These are phyloP conservation scores for Catostylus mosaicus DNA, from an alignment of 30 jellyfish, hydroid and myxozoan genomes.

Conservation along the genomic window DNA sequence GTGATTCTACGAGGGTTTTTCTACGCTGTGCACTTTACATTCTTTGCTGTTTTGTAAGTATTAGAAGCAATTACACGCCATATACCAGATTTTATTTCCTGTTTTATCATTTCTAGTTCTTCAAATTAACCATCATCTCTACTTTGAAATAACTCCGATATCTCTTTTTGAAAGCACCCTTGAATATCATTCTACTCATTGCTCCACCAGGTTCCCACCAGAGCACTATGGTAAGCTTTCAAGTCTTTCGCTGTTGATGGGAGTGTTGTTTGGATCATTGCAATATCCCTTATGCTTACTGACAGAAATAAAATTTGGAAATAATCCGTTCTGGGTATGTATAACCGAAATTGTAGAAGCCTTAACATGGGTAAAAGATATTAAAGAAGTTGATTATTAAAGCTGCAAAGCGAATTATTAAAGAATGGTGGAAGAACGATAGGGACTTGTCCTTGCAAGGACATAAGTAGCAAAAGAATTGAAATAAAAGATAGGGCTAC, in stretches of 20 bases:
- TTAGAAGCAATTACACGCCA: neutral
- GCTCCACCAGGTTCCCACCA: slow-evolving; percentile 74
- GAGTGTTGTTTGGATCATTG: slow-evolving; percentile 58
- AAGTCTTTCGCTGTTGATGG: slow-evolving; percentile 59
- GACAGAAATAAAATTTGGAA: slow-evolving; percentile 19
- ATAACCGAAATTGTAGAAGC: neutral
- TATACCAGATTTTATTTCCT: neutral
- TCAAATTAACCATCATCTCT: too few relatives aligned
- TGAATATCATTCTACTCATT: neutral
- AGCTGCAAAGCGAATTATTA: neutral
- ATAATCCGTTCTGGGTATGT: slow-evolving; percentile 80
- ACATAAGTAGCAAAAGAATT: neutral
- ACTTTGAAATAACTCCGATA: neutral
- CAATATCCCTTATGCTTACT: slow-evolving; percentile 46
- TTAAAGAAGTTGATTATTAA: neutral
- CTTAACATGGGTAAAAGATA: neutral
- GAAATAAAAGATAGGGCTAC: neutral
- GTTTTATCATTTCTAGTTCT: too few relatives aligned
- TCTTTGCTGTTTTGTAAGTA: slow-evolving; percentile 76
- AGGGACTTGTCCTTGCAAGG: neutral
- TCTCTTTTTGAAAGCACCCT: neutral
- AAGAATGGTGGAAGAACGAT: neutral
- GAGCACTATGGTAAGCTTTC: slow-evolving; percentile 76
- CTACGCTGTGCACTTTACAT: slow-evolving; percentile 70
- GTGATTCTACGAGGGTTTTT: slow-evolving; percentile 65